A percentile compares a stretch with the other conserved stretches of the same genome.
Evolutionary conservation across 2,797 vertebrate species (phyloP).

Genomic region (Ataeniobius toweri): DNA sequence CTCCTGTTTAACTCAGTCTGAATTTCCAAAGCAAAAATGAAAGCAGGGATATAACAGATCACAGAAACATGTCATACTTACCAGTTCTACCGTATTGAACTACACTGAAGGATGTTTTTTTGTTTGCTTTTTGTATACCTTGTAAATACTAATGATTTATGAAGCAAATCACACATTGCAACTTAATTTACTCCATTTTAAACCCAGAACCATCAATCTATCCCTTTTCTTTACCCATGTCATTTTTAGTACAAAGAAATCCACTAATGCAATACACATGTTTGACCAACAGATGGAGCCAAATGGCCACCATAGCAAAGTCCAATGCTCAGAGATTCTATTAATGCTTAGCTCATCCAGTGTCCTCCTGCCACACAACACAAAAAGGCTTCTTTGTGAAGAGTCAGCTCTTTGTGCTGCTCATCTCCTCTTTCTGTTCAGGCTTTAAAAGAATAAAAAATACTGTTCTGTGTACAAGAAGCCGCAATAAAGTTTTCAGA

Average conservation of each 20-base stretch:
- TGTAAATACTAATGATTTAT: not conserved
- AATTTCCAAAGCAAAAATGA: not conserved
- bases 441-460: conserved; percentile 2
- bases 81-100: not conserved
- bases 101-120: no score
- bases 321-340: conserved; percentile 8
- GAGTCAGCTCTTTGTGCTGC: conserved; percentile 45
- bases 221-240: not conserved
- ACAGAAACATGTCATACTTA: not conserved
- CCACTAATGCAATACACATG: conserved; percentile 16
- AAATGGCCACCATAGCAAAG: conserved; percentile 28
- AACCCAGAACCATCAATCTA: not conserved
- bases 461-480: no score
- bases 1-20: not conserved
- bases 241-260: conserved; percentile 1
- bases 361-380: conserved; percentile 26
- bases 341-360: conserved; percentile 59
- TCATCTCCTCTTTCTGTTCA: conserved; percentile 49
- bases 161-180: conserved; percentile 2
- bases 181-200: conserved; percentile 26
- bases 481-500: not conserved
- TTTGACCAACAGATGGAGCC: conserved; percentile 58
- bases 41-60: not conserved
- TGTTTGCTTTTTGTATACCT: not conserved
- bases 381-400: conserved; percentile 68